Evolutionary conservation across 2,797 vertebrate genomes (phyloP).

Genomic region (Fistularia commersonii): DNA sequence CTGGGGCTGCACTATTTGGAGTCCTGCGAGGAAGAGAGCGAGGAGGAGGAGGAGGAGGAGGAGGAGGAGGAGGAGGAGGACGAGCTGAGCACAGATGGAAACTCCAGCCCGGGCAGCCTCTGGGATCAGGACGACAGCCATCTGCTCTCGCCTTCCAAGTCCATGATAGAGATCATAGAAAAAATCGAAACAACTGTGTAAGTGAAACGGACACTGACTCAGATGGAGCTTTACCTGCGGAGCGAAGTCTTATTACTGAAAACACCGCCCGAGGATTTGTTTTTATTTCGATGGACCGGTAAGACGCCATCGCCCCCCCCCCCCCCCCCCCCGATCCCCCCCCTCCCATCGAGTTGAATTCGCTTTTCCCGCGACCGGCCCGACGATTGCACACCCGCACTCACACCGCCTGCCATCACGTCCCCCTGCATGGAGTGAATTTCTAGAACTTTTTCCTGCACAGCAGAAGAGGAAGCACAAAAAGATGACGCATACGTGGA

Average conservation of each 20-base stretch:
- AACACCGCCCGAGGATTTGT: conserved; percentile 26
- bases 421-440: conserved; percentile 54
- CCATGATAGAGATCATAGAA: conserved; percentile 95
- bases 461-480: conserved; percentile 46
- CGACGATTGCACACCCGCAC: conserved; percentile 37
- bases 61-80: conserved; percentile 75
- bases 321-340: too few relatives aligned
- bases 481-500: conserved; percentile 47
- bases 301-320: conserved; percentile 10
- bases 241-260: conserved; percentile 8
- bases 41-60: conserved; percentile 69
- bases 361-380: conserved; percentile 40
- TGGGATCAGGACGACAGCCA: conserved; percentile 92
- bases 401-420: conserved; percentile 21
- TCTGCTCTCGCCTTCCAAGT: conserved; percentile 91
- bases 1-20: conserved; percentile 90
- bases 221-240: conserved; percentile 9
- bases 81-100: conserved; percentile 72
- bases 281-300: conserved; percentile 16
- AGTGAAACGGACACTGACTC: conserved; percentile 37
- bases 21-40: conserved; percentile 85
- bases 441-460: conserved; percentile 34
- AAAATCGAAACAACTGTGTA: conserved; percentile 98
- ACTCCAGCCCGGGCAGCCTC: conserved; percentile 88
- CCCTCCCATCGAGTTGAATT: conserved; percentile 16